phyloP scores from a whole-genome alignment of 2,797 vertebrate genomes.

The Coilia nasus region DNA sequence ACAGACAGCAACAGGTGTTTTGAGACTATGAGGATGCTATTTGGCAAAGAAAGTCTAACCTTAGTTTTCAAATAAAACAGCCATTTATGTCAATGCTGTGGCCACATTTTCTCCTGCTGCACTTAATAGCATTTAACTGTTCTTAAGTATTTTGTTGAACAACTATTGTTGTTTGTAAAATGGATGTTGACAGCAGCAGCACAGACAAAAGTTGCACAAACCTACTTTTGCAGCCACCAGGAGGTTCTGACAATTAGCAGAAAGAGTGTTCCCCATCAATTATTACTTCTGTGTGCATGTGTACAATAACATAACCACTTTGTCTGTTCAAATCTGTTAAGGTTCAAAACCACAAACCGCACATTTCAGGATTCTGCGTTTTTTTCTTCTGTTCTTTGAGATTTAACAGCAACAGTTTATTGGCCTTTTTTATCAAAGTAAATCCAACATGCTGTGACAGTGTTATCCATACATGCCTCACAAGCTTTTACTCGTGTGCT shows the following conservation, averaged over 20 bases:
- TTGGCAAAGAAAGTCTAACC: not conserved
- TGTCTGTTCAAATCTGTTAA: constrained; percentile 17
- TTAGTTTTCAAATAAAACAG: constrained; percentile 2
- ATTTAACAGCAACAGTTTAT: not conserved
- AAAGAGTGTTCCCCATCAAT: not conserved
- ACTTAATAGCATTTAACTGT: not conserved
- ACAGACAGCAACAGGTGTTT: constrained; percentile 42
- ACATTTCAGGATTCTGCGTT: not conserved
- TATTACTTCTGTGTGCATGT: not conserved
- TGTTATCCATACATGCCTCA: not conserved
- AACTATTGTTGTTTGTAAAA: not conserved
- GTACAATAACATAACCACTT: not conserved
- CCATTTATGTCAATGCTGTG: not conserved
- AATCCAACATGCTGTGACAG: not conserved
- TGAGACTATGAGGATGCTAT: not conserved
- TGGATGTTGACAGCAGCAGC: not conserved
- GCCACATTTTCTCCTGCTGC: not conserved
- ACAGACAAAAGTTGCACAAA: not conserved
- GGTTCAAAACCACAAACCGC: not conserved
- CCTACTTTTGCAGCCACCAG: not conserved
- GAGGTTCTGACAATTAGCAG: not conserved
- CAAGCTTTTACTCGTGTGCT: not conserved
- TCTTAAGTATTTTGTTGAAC: not conserved
- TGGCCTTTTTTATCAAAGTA: not conserved
- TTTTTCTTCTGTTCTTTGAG: not conserved